phyloP scores from a whole-genome alignment of 2,797 vertebrate genomes.

The Parotocinclus haroldoi region DNA sequence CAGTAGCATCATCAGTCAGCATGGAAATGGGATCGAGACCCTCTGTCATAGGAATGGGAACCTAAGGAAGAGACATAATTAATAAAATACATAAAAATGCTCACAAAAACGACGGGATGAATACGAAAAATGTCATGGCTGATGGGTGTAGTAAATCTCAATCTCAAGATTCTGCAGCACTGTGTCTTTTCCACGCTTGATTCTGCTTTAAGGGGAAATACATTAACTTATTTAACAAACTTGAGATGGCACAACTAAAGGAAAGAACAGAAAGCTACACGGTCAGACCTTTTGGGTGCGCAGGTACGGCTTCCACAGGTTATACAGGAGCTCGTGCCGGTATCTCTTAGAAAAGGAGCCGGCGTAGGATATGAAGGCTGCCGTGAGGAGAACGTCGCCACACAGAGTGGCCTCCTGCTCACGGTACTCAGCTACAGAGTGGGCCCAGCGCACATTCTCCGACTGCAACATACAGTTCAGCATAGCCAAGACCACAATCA shows the following conservation, averaged over 20 bases:
- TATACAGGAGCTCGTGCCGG: slow-evolving; percentile 65
- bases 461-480: slow-evolving; percentile 54
- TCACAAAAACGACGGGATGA: no score
- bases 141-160: no score
- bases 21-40: slow-evolving; percentile 71
- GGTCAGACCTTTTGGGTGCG: slow-evolving; percentile 60
- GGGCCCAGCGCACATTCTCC: slow-evolving; percentile 75
- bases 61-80: slow-evolving; percentile 53
- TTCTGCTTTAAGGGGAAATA: no score
- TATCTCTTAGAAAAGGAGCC: slow-evolving; percentile 73
- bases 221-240: no score
- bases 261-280: no score
- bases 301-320: slow-evolving; percentile 70
- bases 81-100: no score
- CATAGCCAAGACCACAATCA: background rate
- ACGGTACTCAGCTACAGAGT: slow-evolving; percentile 69
- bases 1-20: slow-evolving; percentile 69
- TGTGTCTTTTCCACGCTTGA: no score
- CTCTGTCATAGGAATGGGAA: slow-evolving; percentile 70
- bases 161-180: no score
- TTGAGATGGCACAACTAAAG: no score
- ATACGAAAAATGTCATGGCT: no score
- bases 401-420: slow-evolving; percentile 74
- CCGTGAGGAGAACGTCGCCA: slow-evolving; percentile 72
- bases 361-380: slow-evolving; percentile 70